Conservation (phyloP, 35 echinoderm and acorn worm genomes). For the Chiridota heheva region DNA sequence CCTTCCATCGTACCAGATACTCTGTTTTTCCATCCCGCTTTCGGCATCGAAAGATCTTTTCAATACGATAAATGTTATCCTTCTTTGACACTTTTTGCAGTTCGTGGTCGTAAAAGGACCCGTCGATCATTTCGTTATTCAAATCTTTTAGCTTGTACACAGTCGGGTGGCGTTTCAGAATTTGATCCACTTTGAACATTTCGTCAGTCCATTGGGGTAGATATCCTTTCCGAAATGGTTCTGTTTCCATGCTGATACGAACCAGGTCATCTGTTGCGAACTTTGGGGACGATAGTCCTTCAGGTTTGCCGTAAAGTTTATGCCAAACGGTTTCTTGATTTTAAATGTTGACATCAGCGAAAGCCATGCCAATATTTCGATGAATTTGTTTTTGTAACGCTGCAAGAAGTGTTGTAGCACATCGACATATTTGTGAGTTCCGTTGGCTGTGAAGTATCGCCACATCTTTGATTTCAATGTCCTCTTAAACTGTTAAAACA, state of each 20-base stretch:
- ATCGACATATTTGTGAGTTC: slow-evolving; percentile 36
- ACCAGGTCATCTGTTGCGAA: too few relatives aligned
- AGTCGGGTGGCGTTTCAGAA: too few relatives aligned
- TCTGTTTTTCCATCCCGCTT: slow-evolving; percentile 38
- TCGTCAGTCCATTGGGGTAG: too few relatives aligned
- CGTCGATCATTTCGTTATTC: not conserved
- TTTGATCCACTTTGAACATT: too few relatives aligned
- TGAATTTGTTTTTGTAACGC: slow-evolving; percentile 33
- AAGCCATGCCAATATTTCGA: slow-evolving; percentile 17
- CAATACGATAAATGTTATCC: not conserved
- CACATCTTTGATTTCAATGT: slow-evolving; percentile 38
- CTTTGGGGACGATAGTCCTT: too few relatives aligned
- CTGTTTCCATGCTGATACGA: too few relatives aligned
- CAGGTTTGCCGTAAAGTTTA: not conserved
- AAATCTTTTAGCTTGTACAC: not conserved
- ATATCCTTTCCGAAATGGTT: too few relatives aligned
- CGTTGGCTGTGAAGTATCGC: slow-evolving; percentile 21
- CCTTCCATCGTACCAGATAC: slow-evolving; percentile 63
- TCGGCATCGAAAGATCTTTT: not conserved
- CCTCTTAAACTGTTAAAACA: slow-evolving; percentile 22
- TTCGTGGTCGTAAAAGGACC: not conserved
- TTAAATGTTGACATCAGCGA: not conserved
- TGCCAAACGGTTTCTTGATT: slow-evolving; percentile 14
- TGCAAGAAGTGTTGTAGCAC: slow-evolving; percentile 16
- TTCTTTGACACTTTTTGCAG: slow-evolving; percentile 34